Evolutionary conservation across 2,888 invertebrate genomes (phyloP).

Genomic region (Tiliacea citrago): DNA sequence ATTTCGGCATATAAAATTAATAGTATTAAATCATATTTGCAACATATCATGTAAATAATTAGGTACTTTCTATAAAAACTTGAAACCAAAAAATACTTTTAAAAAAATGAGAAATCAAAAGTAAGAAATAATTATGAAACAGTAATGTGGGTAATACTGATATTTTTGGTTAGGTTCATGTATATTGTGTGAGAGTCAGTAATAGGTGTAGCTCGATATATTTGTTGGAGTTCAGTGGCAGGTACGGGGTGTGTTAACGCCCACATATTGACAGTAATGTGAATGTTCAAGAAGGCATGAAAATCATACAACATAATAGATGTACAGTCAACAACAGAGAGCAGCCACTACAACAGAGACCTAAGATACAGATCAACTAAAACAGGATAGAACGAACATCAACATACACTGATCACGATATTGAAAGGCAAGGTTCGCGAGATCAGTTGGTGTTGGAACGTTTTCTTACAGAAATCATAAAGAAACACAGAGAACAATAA

Average conservation of each 20-base stretch:
- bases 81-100: constrained; percentile 24
- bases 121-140: constrained; percentile 57
- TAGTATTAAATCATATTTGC: constrained; percentile 55
- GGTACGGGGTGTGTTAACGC: constrained; percentile 88
- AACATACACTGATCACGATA: constrained; percentile 80
- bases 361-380: constrained; percentile 87
- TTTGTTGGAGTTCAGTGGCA: constrained; percentile 89
- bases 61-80: constrained; percentile 33
- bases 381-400: constrained; percentile 84
- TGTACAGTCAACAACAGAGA: constrained; percentile 90
- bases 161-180: constrained; percentile 76
- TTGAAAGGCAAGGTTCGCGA: constrained; percentile 67
- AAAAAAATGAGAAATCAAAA: constrained; percentile 57
- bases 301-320: constrained; percentile 90
- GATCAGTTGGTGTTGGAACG: constrained; percentile 78
- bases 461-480: constrained; percentile 73
- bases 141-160: constrained; percentile 63
- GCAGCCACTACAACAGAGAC: constrained; percentile 91
- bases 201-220: constrained; percentile 89
- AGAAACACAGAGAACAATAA: constrained; percentile 71
- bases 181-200: constrained; percentile 89
- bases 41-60: constrained; percentile 42
- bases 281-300: constrained; percentile 90
- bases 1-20: constrained; percentile 60
- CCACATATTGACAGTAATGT: constrained; percentile 89